phyloP scores from a whole-genome alignment of 2,888 invertebrate genomes.

The Eurois occulta region DNA sequence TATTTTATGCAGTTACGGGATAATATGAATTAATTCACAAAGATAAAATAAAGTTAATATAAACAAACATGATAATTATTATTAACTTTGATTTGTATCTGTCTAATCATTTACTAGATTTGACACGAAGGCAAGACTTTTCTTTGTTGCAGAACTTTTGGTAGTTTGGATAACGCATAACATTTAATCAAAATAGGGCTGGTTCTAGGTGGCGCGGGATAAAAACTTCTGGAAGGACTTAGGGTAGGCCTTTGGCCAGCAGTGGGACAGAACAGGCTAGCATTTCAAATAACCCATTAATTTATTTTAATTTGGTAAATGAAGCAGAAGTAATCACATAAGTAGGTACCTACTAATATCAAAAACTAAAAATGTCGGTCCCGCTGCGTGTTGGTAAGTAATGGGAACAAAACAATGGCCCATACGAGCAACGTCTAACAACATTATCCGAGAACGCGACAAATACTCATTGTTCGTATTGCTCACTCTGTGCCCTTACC shows the following conservation, averaged over 20 bases:
- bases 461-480: conserved; percentile 72
- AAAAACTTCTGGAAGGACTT: not conserved
- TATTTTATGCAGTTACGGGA: conserved; percentile 64
- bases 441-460: conserved; percentile 65
- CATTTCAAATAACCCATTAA: not conserved
- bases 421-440: conserved; percentile 61
- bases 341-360: conserved; percentile 32
- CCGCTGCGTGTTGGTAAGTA: conserved; percentile 53
- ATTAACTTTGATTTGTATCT: not conserved
- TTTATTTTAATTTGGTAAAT: conserved; percentile 9
- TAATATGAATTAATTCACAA: conserved; percentile 23
- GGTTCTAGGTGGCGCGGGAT: not conserved
- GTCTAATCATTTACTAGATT: not conserved
- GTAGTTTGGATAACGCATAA: not conserved
- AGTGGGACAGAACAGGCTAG: not conserved
- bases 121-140: not conserved
- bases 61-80: conserved; percentile 37
- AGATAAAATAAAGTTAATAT: conserved; percentile 16
- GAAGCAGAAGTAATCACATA: conserved; percentile 8
- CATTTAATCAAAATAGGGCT: not conserved
- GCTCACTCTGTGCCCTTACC: conserved; percentile 59
- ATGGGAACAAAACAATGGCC: conserved; percentile 68
- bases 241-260: not conserved
- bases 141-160: not conserved
- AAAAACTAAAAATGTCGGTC: conserved; percentile 54